Evolutionary conservation across 1,140 invertebrate genomes (phyloP), one percentile per base, ranked within the genome.

Genomic region (Brachionus plicatilis): DNA sequence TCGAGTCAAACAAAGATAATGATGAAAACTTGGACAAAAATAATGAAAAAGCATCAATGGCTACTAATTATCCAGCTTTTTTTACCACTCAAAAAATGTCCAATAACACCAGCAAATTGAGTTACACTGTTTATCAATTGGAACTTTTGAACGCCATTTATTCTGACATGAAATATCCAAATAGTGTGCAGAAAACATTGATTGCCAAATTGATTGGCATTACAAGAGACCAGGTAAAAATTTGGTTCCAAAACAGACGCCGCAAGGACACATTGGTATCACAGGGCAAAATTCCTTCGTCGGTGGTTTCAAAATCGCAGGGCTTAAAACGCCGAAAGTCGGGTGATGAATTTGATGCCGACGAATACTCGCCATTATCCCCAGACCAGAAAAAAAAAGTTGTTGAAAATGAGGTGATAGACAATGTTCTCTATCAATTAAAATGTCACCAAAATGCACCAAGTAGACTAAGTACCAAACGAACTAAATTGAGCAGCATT

Each of bases 151-250:
- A 88, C 75, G 87, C 86, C 20, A 89, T 89, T 65, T 89, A 87
- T 76, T 70, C 85, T 11, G 66, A 87, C 24, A 87, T 89, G 70
- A 85, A 87, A 24, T 89, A 89, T 79, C 89, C 89, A n/a, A 89
- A 89, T 86, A 88, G 87, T 20, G 87, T 87, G 12, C 89, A 89
- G 85, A 89, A 89, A 87, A 87, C 88, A 24, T 86, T 89, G 29
- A 88, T 89, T 50, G 88, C 88, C 14, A 88, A 88, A 84, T 85
- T 88, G 2, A 87, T 89, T 1, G 89, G 89, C 5, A 89, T 89
- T 41, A 88, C 87, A 9, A 85, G 88, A 17, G 88, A 89, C 65
- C 89, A 89, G 78, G 88, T 89, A n/a, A 89, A 89, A 86, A 88
- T 89, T 14, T 83, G 85, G 83, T 84, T 84, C 56, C 83, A 84